Conservation (phyloP, 2,113 vertebrate genomes). For the Phycodurus eques region DNA sequence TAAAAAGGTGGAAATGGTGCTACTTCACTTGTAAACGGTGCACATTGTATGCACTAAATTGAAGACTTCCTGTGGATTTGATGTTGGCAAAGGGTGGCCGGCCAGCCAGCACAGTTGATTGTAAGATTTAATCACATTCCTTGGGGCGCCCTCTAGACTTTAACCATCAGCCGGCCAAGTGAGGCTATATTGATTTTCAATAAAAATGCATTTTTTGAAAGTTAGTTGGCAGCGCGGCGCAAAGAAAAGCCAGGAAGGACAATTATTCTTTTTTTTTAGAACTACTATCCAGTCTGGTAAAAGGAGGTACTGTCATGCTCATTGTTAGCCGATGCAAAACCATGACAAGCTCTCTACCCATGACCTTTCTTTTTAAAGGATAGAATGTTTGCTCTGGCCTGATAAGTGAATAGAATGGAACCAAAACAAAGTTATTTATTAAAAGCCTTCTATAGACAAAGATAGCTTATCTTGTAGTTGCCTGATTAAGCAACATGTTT, state of each 20-base stretch:
- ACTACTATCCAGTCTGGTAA: constrained; percentile 42
- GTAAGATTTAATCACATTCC: constrained; percentile 43
- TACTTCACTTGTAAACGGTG: constrained; percentile 47
- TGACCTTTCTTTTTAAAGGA: constrained; percentile 51
- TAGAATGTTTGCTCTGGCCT: constrained; percentile 47
- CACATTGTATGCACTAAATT: constrained; percentile 50
- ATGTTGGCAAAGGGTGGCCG: constrained; percentile 33
- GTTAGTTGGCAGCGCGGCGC: constrained; percentile 30
- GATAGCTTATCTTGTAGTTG: constrained; percentile 28
- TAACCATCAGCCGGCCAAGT: constrained; percentile 29
- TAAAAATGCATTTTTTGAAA: constrained; percentile 41
- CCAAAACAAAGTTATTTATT: constrained; percentile 38
- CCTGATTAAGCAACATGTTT: constrained; percentile 49
- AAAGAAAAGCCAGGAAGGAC: constrained; percentile 33
- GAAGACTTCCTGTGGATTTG: constrained; percentile 58
- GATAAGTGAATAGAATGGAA: constrained; percentile 29
- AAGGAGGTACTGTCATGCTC: constrained; percentile 30
- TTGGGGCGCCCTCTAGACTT: constrained; percentile 19
- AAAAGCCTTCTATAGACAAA: constrained; percentile 20
- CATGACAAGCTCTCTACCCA: constrained; percentile 23
- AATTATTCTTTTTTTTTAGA: constrained; percentile 36
- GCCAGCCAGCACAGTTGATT: constrained; percentile 34
- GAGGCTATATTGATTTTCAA: constrained; percentile 43
- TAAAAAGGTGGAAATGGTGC: constrained; percentile 41
- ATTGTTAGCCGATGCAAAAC: constrained; percentile 56